Evolutionary conservation across 2,113 vertebrate species (phyloP), one percentile per base, ranked within the genome.

Genomic region (Turdus rufiventris): DNA sequence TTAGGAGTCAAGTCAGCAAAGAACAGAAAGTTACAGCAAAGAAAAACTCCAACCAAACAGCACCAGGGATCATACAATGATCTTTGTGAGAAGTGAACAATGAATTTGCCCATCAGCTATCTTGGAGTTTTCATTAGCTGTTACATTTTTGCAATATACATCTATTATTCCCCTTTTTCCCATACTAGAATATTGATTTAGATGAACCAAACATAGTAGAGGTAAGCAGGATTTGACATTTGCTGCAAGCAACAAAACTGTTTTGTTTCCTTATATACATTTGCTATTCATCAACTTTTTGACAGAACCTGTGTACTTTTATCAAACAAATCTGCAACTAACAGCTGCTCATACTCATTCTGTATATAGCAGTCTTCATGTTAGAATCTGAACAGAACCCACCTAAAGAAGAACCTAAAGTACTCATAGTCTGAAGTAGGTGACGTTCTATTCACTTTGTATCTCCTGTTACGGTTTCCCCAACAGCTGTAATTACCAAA

Each of bases 11-110:
- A 89, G 91, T 78, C 65, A 96, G 94, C 60, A 94, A 72, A 79
- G 86, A 96, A 85, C 57, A 96, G 94, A 98, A 97, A 97, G 93
- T 65, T 90, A 89, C 63, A 89, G 43, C 11, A 51, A 92, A 76
- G 34, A 47, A 50, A 57, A 66, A 56, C 24, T 4, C 11, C 28
- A 40, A 19, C 11, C 42, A 78, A 34, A 38, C 31, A 56, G 19
- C 66, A 82, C 10, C 8, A 63, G 70, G 23, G 36, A 78, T 51
- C 28, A 42, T 3, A 66, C 17, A 51, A 24, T 1, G 24, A 58
- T 19, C 26, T 43, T 28, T 6, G 11, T 50, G 34, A 23, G 40
- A 80, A 61, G 45, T 10, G 25, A 83, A 56, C 28, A 70, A 26
- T 18, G 16, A 34, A 76, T 56, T 31, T 79, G n/a, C 43, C 23